These are phyloP conservation scores for Carollia perspicillata DNA, from an alignment of 2,113 vertebrate genomes.

Conservation along the genomic window DNA sequence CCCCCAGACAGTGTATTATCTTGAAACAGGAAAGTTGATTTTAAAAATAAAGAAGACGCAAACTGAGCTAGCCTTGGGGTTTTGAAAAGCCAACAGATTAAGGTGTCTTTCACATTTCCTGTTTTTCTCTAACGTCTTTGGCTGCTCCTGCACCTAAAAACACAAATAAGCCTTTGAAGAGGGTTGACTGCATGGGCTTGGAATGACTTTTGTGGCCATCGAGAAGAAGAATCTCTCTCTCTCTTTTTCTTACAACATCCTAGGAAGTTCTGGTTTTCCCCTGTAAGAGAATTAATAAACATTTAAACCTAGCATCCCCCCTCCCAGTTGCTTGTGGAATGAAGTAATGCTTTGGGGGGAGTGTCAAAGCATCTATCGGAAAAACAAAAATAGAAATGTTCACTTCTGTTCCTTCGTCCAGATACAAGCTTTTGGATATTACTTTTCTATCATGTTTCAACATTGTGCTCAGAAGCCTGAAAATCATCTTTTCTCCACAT, in stretches of 20 bases:
- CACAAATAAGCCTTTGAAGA: constrained; percentile 61
- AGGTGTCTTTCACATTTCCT: neutral
- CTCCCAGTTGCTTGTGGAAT: neutral
- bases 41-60: constrained; percentile 54
- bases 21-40: neutral
- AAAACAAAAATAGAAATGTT: neutral
- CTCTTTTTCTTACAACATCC: neutral
- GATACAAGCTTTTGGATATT: neutral
- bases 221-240: neutral
- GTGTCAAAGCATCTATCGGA: neutral
- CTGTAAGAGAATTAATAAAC: neutral
- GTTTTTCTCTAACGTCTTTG: neutral
- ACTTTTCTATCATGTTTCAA: neutral
- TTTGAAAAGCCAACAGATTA: constrained; percentile 53
- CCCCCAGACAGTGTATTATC: neutral
- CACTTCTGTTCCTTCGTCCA: neutral
- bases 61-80: neutral
- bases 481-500: neutral
- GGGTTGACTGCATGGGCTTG: neutral
- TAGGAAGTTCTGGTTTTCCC: neutral
- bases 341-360: neutral
- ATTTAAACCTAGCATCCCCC: neutral
- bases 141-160: constrained; percentile 18
- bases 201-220: neutral
- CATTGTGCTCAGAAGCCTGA: neutral